Evolutionary conservation across 1,140 invertebrate species (phyloP).

Genomic region (Lepeophtheirus salmonis): DNA sequence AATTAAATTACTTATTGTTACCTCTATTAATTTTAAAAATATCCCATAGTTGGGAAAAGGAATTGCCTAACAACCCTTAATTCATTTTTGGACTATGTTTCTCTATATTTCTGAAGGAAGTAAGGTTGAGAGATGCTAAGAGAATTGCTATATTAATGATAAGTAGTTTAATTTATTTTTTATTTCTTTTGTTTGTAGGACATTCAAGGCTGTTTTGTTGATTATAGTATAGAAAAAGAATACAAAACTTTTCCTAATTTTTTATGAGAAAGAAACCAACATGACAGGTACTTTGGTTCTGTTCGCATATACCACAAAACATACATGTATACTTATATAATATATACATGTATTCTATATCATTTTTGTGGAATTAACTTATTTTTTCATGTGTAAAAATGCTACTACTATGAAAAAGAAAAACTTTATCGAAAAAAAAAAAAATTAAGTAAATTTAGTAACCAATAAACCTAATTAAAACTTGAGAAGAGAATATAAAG

Average conservation of each 20-base stretch:
- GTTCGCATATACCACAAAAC: background rate
- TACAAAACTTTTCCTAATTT: background rate
- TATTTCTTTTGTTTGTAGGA: background rate
- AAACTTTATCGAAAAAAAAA: background rate
- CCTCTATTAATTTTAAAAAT: no score
- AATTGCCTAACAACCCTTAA: no score
- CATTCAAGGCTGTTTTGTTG: background rate
- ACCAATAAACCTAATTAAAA: background rate
- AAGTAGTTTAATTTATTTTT: no score
- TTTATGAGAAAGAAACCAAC: background rate
- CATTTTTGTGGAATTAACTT: background rate
- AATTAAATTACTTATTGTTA: no score
- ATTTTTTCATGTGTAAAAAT: background rate
- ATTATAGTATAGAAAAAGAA: background rate
- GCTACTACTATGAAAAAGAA: background rate
- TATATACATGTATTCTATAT: background rate
- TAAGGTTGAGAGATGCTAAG: no score
- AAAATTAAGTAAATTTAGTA: background rate
- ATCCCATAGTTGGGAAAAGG: no score
- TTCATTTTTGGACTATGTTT: no score
- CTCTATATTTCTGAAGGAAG: no score
- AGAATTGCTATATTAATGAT: no score
- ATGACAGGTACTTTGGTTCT: background rate
- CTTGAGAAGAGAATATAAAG: no score
- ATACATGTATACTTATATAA: background rate